Base-by-base conservation (phyloP, 2,113 vertebrate species). In the Ailuropoda melanoleuca region DNA sequence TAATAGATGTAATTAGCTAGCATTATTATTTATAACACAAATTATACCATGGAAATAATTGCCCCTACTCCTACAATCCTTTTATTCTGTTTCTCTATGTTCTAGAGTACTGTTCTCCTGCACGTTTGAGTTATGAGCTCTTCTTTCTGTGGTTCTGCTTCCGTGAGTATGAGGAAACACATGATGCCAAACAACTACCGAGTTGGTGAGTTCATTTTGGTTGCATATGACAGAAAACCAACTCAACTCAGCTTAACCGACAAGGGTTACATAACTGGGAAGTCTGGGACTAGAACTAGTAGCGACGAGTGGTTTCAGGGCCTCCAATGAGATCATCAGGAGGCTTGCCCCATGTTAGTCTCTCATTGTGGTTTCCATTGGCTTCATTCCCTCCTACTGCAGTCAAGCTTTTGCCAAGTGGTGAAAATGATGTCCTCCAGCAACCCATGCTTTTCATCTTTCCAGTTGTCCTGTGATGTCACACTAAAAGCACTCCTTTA, bases 181-280 rank as follows among this genome's bases (percentile, higher is more conserved):
- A 43, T 23, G 34, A 21, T 13, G 29, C 56, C 9, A 46, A 60
- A 96, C 43, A 55, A 43, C 19, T 23, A 21, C 21, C 15, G 13
- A 86, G 26, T 64, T 11, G 31, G 15, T 85, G 62, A 43, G 19
- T 81, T 86, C 29, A 23, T 93, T 58, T 55, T 81, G 26, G 37
- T 95, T 74, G 34, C 43, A 56, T 58, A 12, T 77, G 56, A 77
- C 19, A 55, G 93, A 77, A 95, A 90, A 93, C 19, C 31, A 90
- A 68, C 5, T 70, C 23, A n/a, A 34, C 48, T 90, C 53, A 64
- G 64, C 43, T 60, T 86, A 90, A 82, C 10, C 26, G 17, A 29
- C 48, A 66, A 66, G 39, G 29, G n/a, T 60, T 68, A 8, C 4
- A 13, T 34, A 93, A 24, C 48, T 31, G 39, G 53, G 66, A 83